Evolutionary conservation across 1,140 invertebrate genomes (phyloP), one percentile per base, ranked within the genome.

Genomic region (Macrobrachium nipponense): DNA sequence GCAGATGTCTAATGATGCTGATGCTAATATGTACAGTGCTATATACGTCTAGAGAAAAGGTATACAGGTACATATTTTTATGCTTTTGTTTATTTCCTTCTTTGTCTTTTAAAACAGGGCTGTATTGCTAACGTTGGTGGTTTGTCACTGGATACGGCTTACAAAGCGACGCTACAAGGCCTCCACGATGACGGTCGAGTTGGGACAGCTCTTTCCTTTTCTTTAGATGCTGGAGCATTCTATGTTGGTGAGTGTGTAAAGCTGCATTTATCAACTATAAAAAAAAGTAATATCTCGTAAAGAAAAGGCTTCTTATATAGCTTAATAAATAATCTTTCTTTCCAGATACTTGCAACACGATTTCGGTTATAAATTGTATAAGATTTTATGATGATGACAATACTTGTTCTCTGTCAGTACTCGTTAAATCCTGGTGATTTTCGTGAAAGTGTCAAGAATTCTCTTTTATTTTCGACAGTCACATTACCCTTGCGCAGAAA

Each of bases 121-220:
- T 79, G 82, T 27, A 51, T 70, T 75, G 82, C 76, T 5, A 59
- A 75, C 2, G 44, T 85, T 8, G 76, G 76, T 14, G 76, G 64
- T 8, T 62, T 85, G 61, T 5, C 18, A n/a, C 75, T 85, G 18
- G 82, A 85, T 76, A 70, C 82, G 14, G 62, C 60, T 10, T 85
- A 85, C 82, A 85, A 85, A 64, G 82, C 59, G 12, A 85, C 82
- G n/a, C 61, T 85, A 23, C 75, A 85, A 27, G 82, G 72, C 0
- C 44, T 85, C 5, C 14, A 60, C 51, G 17, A 18, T 5, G 66
- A 78, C 15, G 82, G 17, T 10, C 59, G 64, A 43, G 72, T 61
- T 15, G 82, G 82, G 6, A 23, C 64, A n/a, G 20, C 82, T 44
- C 76, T 85, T 51, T 79, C 82, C 15, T 85, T 85, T 64, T 79